phyloP scores from a whole-genome alignment of 1,140 invertebrate genomes.

The Diplogasteroides magnus region DNA sequence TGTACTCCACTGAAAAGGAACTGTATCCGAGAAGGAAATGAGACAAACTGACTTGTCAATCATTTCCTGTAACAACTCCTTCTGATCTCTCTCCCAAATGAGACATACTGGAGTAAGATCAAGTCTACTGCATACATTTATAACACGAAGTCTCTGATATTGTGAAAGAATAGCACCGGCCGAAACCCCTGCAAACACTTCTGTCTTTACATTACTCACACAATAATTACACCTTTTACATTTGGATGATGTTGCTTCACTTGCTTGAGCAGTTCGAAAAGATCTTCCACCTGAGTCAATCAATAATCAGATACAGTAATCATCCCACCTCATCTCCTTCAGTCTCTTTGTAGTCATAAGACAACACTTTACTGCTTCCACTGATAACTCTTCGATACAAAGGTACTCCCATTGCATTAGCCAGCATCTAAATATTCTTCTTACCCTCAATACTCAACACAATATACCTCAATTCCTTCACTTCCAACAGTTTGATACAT shows the following conservation, averaged over 20 bases:
- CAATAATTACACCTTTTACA: constrained; percentile 55
- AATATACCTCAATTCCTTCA: constrained; percentile 71
- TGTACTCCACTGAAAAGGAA: constrained; percentile 68
- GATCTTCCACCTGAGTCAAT: constrained; percentile 99
- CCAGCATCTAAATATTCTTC: constrained; percentile 64
- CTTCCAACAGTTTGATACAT: constrained; percentile 99
- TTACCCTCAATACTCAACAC: not conserved
- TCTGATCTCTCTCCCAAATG: constrained; percentile 87
- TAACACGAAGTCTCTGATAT: constrained; percentile 91
- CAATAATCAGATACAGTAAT: too few species aligned
- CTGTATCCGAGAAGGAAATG: not conserved
- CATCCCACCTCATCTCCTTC: constrained; percentile 91
- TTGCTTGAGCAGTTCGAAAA: constrained; percentile 75
- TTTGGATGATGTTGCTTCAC: constrained; percentile 68
- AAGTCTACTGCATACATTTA: constrained; percentile 92
- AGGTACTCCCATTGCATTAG: constrained; percentile 85
- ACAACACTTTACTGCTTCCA: constrained; percentile 71
- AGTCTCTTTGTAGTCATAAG: constrained; percentile 72
- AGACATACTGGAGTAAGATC: constrained; percentile 81
- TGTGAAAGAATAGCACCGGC: constrained; percentile 94
- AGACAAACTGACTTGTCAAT: constrained; percentile 65
- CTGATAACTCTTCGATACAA: constrained; percentile 73
- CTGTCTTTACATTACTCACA: constrained; percentile 2
- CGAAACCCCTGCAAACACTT: constrained; percentile 72
- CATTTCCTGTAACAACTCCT: constrained; percentile 92